phyloP scores from a whole-genome alignment of 2,113 vertebrate genomes.

The Tachuris rubrigastra region DNA sequence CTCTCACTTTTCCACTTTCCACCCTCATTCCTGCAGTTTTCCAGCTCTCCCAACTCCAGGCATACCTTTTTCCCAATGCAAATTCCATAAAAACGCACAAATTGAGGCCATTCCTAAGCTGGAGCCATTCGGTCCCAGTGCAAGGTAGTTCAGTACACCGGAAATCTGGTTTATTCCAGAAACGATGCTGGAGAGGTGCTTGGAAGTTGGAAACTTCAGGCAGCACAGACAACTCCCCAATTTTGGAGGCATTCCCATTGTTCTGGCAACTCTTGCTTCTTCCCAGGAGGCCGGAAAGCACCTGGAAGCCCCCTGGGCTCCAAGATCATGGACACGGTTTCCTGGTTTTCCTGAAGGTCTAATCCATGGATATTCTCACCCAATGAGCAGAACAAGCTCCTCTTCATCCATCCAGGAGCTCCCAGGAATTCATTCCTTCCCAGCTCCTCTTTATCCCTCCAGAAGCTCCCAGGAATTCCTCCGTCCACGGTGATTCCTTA shows the following conservation, averaged over 20 bases:
- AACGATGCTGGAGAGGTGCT: not conserved
- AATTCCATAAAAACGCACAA: not conserved
- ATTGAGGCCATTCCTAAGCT: not conserved
- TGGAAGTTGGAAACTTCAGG: not conserved
- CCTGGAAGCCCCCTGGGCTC: not conserved
- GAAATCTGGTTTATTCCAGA: accelerated
- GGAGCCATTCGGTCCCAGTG: not conserved
- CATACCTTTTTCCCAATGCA: accelerated
- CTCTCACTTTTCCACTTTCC: not conserved
- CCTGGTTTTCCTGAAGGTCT: not conserved
- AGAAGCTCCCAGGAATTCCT: not conserved
- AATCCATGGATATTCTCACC: not conserved
- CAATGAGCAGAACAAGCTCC: not conserved
- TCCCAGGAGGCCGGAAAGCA: not conserved
- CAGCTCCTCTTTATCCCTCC: not conserved
- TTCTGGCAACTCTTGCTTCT: not conserved
- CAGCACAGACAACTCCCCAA: not conserved
- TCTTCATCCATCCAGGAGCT: not conserved
- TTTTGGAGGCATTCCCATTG: not conserved
- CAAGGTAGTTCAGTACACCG: accelerated
- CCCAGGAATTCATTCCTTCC: not conserved
- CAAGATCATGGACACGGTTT: accelerated
- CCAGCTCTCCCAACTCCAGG: not conserved
- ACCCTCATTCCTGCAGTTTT: not conserved
- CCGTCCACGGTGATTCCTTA: not conserved